Evolutionary conservation across 2,888 invertebrate species (phyloP).

Genomic region (Heteropelma amictum): DNA sequence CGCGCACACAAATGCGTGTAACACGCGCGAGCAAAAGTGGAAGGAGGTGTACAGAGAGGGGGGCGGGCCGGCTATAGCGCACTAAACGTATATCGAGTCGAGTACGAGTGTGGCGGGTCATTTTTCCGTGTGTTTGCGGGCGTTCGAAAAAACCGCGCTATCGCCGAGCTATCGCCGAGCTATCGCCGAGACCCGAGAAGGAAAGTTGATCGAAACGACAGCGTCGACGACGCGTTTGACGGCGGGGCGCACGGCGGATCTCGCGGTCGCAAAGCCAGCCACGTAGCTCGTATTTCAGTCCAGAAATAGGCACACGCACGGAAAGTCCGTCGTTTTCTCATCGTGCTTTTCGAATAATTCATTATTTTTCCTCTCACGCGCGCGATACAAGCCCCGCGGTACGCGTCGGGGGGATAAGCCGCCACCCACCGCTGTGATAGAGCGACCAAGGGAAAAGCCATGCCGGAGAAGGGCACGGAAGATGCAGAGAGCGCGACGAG

Average conservation of each 20-base stretch:
- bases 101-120: not conserved
- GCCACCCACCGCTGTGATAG: too few relatives aligned
- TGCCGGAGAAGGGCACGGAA: constrained; percentile 21
- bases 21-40: too few relatives aligned
- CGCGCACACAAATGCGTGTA: too few relatives aligned
- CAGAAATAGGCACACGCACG: constrained; percentile 30
- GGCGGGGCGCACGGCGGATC: constrained; percentile 24
- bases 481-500: constrained; percentile 23
- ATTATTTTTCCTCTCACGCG: not conserved
- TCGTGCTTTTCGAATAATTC: not conserved
- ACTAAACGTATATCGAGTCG: too few relatives aligned
- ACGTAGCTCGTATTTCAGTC: constrained; percentile 43
- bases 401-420: too few relatives aligned
- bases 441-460: not conserved
- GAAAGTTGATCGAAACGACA: constrained; percentile 27
- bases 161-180: constrained; percentile 24
- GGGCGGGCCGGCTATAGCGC: too few relatives aligned
- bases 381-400: too few relatives aligned
- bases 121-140: not conserved
- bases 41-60: too few relatives aligned
- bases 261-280: constrained; percentile 42
- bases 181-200: constrained; percentile 16
- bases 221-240: constrained; percentile 2
- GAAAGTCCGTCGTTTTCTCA: constrained; percentile 3
- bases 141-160: constrained; percentile 24